Percentiles rank a stretch among this genome's conserved stretches.
phyloP scores from a whole-genome alignment of 2,888 invertebrate genomes.

The Sialis fuliginosa region DNA sequence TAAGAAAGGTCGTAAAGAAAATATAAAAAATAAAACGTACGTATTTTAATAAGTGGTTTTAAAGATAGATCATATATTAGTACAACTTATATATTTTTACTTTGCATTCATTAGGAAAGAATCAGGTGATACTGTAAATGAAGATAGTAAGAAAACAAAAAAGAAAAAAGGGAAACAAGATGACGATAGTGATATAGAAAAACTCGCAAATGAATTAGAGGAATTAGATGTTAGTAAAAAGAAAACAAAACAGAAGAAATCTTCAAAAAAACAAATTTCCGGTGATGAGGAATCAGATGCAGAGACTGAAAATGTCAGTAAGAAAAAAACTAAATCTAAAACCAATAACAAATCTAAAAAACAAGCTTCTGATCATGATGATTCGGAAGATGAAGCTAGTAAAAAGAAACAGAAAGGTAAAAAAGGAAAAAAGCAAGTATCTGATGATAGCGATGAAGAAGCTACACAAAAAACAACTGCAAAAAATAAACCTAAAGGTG shows the following conservation, averaged over 20 bases:
- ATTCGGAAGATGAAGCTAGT: constrained; percentile 27
- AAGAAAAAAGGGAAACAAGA: constrained; percentile 31
- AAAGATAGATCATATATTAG: not conserved
- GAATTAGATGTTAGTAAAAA: constrained; percentile 38
- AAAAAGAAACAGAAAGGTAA: constrained; percentile 21
- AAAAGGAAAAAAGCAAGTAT: constrained; percentile 23
- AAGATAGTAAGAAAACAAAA: constrained; percentile 21
- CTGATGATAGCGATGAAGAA: constrained; percentile 12
- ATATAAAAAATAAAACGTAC: constrained; percentile 18
- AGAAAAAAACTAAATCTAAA: constrained; percentile 1
- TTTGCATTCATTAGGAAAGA: constrained; percentile 7
- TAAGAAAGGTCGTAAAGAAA: constrained; percentile 18
- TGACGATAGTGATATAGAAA: constrained; percentile 26
- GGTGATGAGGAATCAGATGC: constrained; percentile 12
- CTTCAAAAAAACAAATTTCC: constrained; percentile 27
- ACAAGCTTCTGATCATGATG: constrained; percentile 14
- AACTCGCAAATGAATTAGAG: constrained; percentile 36
- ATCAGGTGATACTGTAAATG: constrained; percentile 8
- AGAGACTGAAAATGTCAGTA: constrained; percentile 9
- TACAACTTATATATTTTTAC: not conserved
- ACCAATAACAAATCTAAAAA: constrained; percentile 5
- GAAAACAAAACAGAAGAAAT: constrained; percentile 14
- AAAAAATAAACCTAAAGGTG: constrained; percentile 14
- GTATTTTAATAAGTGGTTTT: constrained; percentile 11
- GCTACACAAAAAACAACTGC: constrained; percentile 16